phyloP scores from a whole-genome alignment of 2,113 vertebrate species.

The Hipposideros armiger region DNA sequence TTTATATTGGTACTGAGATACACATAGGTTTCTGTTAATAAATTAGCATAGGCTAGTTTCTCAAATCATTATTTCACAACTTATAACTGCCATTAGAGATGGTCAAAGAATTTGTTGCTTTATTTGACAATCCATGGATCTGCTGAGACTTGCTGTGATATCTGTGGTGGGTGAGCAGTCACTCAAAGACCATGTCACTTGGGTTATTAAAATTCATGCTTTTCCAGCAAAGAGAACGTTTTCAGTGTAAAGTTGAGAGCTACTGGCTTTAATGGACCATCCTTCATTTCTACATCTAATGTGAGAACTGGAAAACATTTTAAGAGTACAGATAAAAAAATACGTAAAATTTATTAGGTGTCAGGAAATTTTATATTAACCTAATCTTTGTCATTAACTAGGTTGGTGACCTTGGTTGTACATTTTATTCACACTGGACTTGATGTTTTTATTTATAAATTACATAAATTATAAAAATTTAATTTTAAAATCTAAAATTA shows the following conservation, averaged over 20 bases:
- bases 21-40: not conserved
- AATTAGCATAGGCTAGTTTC: not conserved
- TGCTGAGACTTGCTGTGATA: accelerated
- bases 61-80: not conserved
- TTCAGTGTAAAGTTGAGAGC: not conserved
- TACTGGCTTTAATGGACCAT: not conserved
- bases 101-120: not conserved
- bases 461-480: not conserved
- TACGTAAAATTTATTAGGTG: not conserved
- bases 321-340: not conserved
- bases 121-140: not conserved
- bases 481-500: not conserved
- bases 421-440: not conserved
- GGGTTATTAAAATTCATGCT: not conserved
- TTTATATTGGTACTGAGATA: not conserved
- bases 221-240: not conserved
- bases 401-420: not conserved
- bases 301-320: not conserved
- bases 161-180: not conserved
- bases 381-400: not conserved
- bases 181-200: not conserved
- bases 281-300: not conserved
- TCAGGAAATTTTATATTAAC: not conserved
- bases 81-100: not conserved
- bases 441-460: not conserved